Evolutionary conservation across 2,113 vertebrate species (phyloP).

Genomic region (Jaculus jaculus): DNA sequence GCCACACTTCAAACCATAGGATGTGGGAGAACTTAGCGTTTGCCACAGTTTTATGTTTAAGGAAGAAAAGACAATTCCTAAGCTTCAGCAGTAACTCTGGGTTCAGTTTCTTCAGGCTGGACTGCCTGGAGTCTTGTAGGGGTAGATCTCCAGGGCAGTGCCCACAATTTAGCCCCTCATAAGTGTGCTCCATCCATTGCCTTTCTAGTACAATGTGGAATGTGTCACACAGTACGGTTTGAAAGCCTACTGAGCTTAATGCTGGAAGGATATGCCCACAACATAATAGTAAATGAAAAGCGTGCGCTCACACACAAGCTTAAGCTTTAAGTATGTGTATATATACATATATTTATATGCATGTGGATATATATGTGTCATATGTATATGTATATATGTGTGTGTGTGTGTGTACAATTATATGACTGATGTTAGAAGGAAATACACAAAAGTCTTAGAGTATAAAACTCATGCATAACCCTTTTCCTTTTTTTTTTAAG

Average conservation of each 20-base stretch:
- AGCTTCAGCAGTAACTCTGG: neutral
- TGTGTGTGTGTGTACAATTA: too few species aligned
- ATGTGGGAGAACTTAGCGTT: neutral
- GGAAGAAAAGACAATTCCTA: conserved; percentile 6
- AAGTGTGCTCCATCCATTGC: neutral
- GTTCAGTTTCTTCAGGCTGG: neutral
- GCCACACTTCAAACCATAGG: neutral
- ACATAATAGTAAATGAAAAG: neutral
- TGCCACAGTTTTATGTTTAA: conserved; percentile 16
- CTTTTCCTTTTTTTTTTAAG: too few species aligned
- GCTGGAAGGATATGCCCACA: neutral
- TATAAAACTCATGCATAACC: neutral
- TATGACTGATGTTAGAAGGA: neutral
- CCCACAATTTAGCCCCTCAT: neutral
- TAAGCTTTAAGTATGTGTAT: too few species aligned
- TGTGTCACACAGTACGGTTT: neutral
- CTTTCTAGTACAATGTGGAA: conserved; percentile 6
- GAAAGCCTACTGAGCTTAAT: neutral
- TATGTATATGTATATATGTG: neutral
- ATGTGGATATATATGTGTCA: neutral
- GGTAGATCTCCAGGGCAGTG: neutral
- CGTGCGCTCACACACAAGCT: neutral
- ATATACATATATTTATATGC: too few species aligned
- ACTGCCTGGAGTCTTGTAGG: neutral
- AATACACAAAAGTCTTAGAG: conserved; percentile 6